Percentiles rank a stretch among this genome's conserved stretches.
phyloP scores from a whole-genome alignment of 2,113 vertebrate genomes.

The Tichodroma muraria region DNA sequence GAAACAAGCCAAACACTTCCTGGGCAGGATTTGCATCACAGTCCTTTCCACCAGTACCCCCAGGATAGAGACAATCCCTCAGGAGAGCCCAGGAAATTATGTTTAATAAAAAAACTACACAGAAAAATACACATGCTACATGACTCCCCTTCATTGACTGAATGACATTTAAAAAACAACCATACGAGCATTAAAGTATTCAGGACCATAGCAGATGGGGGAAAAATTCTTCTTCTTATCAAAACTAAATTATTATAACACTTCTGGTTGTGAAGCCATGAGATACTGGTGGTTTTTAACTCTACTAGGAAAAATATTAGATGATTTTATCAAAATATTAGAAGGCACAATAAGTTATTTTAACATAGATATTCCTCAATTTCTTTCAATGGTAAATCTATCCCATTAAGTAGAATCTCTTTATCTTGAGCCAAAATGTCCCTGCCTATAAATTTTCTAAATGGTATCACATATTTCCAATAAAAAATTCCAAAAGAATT shows the following conservation, averaged over 20 bases:
- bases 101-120: neutral
- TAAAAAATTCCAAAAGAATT: neutral
- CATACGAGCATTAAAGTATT: neutral
- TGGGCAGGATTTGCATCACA: neutral
- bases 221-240: neutral
- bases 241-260: neutral
- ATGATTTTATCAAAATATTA: neutral
- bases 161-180: neutral
- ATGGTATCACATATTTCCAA: neutral
- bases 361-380: neutral
- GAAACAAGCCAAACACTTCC: neutral
- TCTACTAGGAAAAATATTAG: neutral
- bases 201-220: neutral
- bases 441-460: neutral
- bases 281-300: neutral
- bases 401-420: neutral
- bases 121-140: neutral
- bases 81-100: neutral
- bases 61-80: neutral
- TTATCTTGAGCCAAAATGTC: neutral
- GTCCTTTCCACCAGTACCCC: neutral
- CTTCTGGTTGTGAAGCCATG: neutral
- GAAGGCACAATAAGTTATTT: neutral
- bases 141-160: neutral
- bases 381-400: neutral